Percentiles rank a stretch among this genome's conserved stretches.
phyloP scores from a whole-genome alignment of 2,797 vertebrate species.

The Australoheros facetus region DNA sequence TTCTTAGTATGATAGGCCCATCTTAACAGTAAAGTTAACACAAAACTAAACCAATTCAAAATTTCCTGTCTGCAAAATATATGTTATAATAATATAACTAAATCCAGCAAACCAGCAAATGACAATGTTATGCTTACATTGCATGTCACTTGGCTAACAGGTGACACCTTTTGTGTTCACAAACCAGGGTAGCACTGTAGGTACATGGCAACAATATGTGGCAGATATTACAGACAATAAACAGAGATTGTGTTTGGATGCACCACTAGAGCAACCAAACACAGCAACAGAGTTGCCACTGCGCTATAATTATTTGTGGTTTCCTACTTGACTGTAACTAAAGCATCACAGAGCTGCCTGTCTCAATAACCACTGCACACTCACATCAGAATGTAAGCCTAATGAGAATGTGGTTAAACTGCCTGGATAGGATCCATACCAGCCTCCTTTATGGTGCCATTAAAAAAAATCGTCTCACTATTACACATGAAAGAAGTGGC shows the following conservation, averaged over 20 bases:
- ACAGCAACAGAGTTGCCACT: constrained; percentile 37
- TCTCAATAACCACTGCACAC: constrained; percentile 52
- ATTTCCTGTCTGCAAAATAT: neutral
- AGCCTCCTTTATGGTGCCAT: constrained; percentile 49
- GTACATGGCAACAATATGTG: neutral
- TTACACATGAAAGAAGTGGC: constrained; percentile 54
- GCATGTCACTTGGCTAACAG: neutral
- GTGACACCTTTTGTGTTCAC: neutral
- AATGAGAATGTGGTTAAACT: constrained; percentile 57
- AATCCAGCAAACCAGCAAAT: neutral
- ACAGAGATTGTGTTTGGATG: constrained; percentile 9
- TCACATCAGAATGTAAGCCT: constrained; percentile 61
- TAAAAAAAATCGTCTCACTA: constrained; percentile 47
- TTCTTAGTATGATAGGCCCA: neutral
- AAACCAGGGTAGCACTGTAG: neutral
- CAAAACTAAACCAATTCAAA: neutral
- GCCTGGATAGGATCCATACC: constrained; percentile 36
- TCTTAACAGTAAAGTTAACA: neutral
- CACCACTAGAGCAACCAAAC: constrained; percentile 2
- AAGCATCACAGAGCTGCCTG: constrained; percentile 48
- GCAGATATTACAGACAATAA: neutral
- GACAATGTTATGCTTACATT: neutral
- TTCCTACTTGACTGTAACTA: constrained; percentile 42
- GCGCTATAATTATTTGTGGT: constrained; percentile 57
- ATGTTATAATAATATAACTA: neutral